Conservation (phyloP, 2,888 invertebrate species). For the Dryadula phaetusa region DNA sequence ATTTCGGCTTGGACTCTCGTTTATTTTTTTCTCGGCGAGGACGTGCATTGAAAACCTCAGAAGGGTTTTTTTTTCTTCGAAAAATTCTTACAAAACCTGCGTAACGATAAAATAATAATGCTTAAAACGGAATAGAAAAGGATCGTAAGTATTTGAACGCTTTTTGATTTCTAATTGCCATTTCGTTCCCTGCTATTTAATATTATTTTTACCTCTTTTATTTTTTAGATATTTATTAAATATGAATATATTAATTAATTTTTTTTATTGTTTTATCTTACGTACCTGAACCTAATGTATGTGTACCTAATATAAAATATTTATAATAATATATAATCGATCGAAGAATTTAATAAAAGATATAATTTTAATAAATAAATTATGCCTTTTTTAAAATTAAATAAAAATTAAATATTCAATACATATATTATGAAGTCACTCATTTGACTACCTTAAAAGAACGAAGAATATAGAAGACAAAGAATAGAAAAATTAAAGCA, state of each 20-base stretch:
- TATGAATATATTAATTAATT: not conserved
- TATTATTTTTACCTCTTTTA: constrained; percentile 58
- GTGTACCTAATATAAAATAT: too few species aligned
- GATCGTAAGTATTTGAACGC: constrained; percentile 69
- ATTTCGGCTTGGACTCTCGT: constrained; percentile 79
- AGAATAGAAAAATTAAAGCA: constrained; percentile 6
- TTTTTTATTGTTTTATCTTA: too few species aligned
- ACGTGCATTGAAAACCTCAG: constrained; percentile 82
- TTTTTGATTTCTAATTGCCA: constrained; percentile 77
- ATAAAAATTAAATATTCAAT: not conserved
- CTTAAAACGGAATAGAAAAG: constrained; percentile 64
- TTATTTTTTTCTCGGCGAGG: constrained; percentile 82
- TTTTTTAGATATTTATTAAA: not conserved
- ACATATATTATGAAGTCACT: not conserved
- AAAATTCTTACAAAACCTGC: constrained; percentile 71
- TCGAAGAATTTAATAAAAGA: too few species aligned
- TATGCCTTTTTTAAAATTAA: too few species aligned
- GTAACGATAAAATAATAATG: constrained; percentile 80
- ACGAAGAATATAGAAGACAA: not conserved
- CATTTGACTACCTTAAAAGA: constrained; percentile 10
- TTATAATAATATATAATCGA: too few species aligned
- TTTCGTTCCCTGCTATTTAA: constrained; percentile 72
- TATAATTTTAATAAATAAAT: too few species aligned
- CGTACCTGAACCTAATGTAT: too few species aligned
- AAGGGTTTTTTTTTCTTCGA: constrained; percentile 67